Base-by-base conservation (phyloP, 2,113 vertebrate genomes). In the Colius striatus region DNA sequence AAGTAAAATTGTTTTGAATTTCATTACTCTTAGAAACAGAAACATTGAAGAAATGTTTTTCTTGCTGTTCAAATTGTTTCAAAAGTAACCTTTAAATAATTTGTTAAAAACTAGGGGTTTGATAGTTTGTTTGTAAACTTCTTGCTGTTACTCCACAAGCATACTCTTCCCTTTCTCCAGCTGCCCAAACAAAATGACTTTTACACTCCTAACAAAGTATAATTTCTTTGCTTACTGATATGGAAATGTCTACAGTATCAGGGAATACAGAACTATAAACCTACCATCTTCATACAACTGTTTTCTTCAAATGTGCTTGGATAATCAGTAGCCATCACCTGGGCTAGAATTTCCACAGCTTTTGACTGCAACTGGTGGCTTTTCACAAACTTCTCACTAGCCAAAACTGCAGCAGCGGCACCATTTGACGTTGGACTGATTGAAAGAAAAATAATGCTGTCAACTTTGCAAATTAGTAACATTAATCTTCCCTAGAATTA, bases 291-390 rank as follows among this genome's bases (percentile, higher is more conserved):
- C 45, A 99, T 98, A 88, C 98, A 89, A 81, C 99, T 99, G 43
- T 99, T 98, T 43, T 97, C 99, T 61, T 99, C 94, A 97, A 99
- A 99, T 2, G 99, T 98, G 85, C 98, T 98, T 48, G 97, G 60
- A 6, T 98, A 94, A 97, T 99, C 99, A 4, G 99, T 99, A 92
- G 97, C 91, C 99, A 99, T 99, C 97, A 99, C 99, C 88, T 99
- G 99, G n/a, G 99, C 99, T 77, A 99, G 26, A 70, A 99, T 99
- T 98, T 99, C 99, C 84, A 99, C 99, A 9, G 99, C 99, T 97
- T 98, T 98, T 10, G 89, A 27, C 87, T 99, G 97, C 84, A 99
- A 96, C 5, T 93, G 91, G 25, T 98, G 94, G 17, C 90, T 98
- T 94, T 79, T 96, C 63, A 99, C 98, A 87, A 99, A 99, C 16